Evolutionary conservation across 2,797 vertebrate species (phyloP).

Genomic region (Enteromius viviparus): DNA sequence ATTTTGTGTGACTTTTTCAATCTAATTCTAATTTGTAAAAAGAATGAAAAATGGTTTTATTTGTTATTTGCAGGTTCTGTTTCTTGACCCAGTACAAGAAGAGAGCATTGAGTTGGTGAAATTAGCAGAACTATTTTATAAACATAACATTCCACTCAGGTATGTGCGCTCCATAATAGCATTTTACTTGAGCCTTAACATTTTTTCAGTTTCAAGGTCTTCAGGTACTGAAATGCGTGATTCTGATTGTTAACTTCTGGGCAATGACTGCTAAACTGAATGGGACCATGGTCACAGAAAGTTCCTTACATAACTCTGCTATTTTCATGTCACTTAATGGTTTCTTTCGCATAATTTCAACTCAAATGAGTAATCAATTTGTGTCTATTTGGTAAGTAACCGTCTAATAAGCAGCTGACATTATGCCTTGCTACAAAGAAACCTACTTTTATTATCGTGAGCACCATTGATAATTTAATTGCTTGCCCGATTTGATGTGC

Average conservation of each 20-base stretch:
- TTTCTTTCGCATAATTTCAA: neutral
- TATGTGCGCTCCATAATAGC: constrained; percentile 64
- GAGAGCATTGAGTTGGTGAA: constrained; percentile 86
- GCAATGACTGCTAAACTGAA: neutral
- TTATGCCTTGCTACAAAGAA: neutral
- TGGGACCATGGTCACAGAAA: neutral
- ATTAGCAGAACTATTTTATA: constrained; percentile 88
- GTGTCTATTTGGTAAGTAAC: neutral
- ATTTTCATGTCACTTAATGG: neutral
- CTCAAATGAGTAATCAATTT: neutral
- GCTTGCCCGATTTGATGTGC: neutral
- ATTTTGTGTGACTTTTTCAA: neutral
- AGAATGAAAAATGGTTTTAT: neutral
- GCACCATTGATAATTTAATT: neutral
- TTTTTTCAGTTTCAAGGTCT: neutral
- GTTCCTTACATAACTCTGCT: neutral
- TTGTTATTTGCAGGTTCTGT: constrained; percentile 72
- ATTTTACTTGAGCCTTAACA: neutral
- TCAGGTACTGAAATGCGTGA: neutral
- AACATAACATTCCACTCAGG: constrained; percentile 91
- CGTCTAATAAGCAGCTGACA: neutral
- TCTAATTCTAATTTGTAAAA: neutral
- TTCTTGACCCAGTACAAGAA: constrained; percentile 87
- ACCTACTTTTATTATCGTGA: neutral
- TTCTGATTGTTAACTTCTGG: neutral